phyloP scores from a whole-genome alignment of 1,140 invertebrate species.

The Caenorhabditis latens region DNA sequence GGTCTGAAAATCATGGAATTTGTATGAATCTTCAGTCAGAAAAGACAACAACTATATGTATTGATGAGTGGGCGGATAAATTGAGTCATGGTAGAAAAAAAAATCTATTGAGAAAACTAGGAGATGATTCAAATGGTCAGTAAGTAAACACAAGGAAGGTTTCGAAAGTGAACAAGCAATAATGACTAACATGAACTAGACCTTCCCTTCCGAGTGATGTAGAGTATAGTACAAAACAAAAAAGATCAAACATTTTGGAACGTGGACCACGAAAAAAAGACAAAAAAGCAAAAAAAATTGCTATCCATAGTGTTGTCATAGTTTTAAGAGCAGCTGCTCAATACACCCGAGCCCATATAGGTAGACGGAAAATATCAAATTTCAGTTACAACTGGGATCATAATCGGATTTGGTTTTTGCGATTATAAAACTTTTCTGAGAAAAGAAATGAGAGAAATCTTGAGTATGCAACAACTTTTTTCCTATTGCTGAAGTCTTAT shows the following conservation, averaged over 20 bases:
- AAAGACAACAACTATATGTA: slow-evolving; percentile 10
- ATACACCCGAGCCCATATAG: background rate
- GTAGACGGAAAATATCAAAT: background rate
- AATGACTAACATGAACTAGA: background rate
- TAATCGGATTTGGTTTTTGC: slow-evolving; percentile 3
- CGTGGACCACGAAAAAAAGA: no score
- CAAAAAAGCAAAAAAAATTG: no score
- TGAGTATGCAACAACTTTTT: background rate
- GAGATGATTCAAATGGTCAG: slow-evolving; percentile 18
- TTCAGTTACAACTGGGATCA: background rate
- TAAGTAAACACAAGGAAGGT: slow-evolving; percentile 4
- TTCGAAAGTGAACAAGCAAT: background rate
- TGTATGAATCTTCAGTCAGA: slow-evolving; percentile 12
- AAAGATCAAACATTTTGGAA: background rate
- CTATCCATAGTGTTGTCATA: no score
- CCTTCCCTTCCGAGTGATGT: background rate
- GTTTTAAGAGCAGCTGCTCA: no score
- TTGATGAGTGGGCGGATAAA: slow-evolving; percentile 13
- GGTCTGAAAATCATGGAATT: slow-evolving; percentile 6
- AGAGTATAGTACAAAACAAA: background rate
- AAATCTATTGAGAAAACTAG: background rate
- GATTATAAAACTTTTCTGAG: background rate
- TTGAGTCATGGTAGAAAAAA: slow-evolving; percentile 6
- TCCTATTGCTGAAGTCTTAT: background rate
- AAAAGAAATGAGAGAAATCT: background rate